These are phyloP conservation scores for Drosophila nigromelanica DNA, from an alignment of 1,140 invertebrate genomes.

Conservation along the genomic window DNA sequence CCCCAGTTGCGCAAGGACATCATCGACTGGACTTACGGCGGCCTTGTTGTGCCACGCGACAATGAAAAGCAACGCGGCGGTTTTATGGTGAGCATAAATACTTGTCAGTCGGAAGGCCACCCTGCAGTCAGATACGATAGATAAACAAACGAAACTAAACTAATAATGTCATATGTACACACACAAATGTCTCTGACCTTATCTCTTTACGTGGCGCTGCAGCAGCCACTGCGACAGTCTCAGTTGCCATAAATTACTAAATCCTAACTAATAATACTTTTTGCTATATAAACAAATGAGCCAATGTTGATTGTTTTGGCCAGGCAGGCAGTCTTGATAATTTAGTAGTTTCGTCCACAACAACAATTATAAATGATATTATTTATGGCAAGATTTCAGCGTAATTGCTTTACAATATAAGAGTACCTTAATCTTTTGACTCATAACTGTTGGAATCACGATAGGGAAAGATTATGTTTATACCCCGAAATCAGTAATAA, in stretches of 20 bases:
- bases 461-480: too few relatives aligned
- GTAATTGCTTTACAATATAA: too few relatives aligned
- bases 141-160: conserved; percentile 40
- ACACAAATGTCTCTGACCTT: conserved; percentile 26
- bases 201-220: conserved; percentile 67
- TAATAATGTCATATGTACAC: conserved; percentile 21
- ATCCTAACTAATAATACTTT: neutral
- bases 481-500: too few relatives aligned
- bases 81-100: conserved; percentile 87
- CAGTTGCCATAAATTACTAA: conserved; percentile 15
- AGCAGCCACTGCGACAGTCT: conserved; percentile 52
- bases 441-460: too few relatives aligned
- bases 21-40: conserved; percentile 95
- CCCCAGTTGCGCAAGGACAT: conserved; percentile 88
- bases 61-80: conserved; percentile 86
- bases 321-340: too few relatives aligned
- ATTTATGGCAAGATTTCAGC: too few relatives aligned
- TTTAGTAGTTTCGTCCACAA: too few relatives aligned
- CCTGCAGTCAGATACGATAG: conserved; percentile 18
- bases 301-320: neutral
- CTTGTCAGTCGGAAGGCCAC: conserved; percentile 24
- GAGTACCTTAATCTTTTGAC: too few relatives aligned
- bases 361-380: too few relatives aligned
- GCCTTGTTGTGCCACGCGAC: conserved; percentile 88
- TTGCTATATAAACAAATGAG: neutral